A percentile compares a stretch with the other conserved stretches of the same genome.
These are phyloP conservation scores for Anabacerthia variegaticeps DNA, from an alignment of 2,797 vertebrate species.

Conservation along the genomic window DNA sequence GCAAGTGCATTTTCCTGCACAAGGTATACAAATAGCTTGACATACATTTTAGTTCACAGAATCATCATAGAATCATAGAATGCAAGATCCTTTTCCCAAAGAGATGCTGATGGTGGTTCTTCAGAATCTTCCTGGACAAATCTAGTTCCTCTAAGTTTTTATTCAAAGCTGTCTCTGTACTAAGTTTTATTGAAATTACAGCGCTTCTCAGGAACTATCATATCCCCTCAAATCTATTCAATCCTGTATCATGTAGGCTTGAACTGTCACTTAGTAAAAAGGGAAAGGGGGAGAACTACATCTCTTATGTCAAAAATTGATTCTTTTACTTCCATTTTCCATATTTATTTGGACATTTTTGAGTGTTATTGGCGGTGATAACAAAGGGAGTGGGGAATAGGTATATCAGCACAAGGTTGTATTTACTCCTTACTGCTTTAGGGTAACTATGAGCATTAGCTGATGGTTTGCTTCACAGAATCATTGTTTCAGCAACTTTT, in stretches of 20 bases:
- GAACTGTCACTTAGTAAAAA: slow-evolving; percentile 27
- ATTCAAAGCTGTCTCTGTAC: slow-evolving; percentile 8
- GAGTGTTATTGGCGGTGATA: background rate
- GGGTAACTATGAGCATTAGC: background rate
- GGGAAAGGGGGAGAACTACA: background rate
- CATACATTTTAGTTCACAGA: background rate
- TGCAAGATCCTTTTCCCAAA: background rate
- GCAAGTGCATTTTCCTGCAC: background rate
- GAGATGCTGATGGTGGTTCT: background rate
- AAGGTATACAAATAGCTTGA: background rate
- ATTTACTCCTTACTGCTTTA: background rate
- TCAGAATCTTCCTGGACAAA: background rate
- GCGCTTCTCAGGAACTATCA: slow-evolving; percentile 2
- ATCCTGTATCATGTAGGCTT: background rate
- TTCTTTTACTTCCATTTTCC: slow-evolving; percentile 42
- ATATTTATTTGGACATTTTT: slow-evolving; percentile 46
- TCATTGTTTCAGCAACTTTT: slow-evolving; percentile 14
- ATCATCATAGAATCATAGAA: background rate
- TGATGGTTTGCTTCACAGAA: background rate
- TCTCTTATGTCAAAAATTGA: slow-evolving; percentile 34
- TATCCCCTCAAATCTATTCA: background rate
- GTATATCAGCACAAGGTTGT: background rate
- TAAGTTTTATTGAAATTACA: slow-evolving; percentile 44
- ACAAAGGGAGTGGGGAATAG: background rate
- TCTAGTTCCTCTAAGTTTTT: background rate